These are phyloP conservation scores for Tachuris rubrigastra DNA, from an alignment of 2,113 vertebrate genomes.

Conservation along the genomic window DNA sequence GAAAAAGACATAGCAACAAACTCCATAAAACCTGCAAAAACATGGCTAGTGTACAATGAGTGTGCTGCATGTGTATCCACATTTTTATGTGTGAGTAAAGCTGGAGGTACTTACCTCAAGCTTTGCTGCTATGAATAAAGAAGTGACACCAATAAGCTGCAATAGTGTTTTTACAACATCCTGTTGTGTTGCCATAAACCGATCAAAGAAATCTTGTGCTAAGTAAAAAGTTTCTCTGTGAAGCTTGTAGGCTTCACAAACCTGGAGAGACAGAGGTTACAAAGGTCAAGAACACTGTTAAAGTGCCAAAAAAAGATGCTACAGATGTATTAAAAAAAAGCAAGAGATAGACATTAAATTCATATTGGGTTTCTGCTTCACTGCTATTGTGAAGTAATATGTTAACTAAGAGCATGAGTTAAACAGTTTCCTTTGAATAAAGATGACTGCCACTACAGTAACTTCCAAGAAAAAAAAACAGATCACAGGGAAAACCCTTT, in stretches of 20 bases:
- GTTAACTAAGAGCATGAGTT: background rate
- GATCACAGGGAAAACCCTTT: background rate
- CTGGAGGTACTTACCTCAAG: slow-evolving; percentile 80
- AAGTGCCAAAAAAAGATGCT: background rate
- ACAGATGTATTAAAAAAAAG: background rate
- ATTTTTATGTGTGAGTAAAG: background rate
- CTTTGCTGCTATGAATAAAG: slow-evolving; percentile 95
- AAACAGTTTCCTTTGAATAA: background rate
- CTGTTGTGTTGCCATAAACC: slow-evolving; percentile 93
- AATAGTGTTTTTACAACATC: slow-evolving; percentile 88
- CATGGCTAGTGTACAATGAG: fast-evolving
- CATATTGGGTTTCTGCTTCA: background rate
- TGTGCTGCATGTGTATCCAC: background rate
- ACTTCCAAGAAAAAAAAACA: background rate
- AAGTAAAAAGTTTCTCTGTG: slow-evolving; percentile 96
- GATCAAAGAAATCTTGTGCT: slow-evolving; percentile 95
- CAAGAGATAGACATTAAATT: background rate
- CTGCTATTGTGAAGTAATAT: background rate
- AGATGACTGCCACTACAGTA: background rate
- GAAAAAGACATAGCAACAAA: background rate
- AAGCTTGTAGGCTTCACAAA: slow-evolving; percentile 93
- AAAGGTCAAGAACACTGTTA: background rate
- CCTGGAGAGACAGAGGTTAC: slow-evolving; percentile 71
- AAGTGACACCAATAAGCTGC: slow-evolving; percentile 94
- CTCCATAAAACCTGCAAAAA: background rate